These are phyloP conservation scores for Vanessa atalanta DNA, from an alignment of 1,140 invertebrate species.

Conservation along the genomic window DNA sequence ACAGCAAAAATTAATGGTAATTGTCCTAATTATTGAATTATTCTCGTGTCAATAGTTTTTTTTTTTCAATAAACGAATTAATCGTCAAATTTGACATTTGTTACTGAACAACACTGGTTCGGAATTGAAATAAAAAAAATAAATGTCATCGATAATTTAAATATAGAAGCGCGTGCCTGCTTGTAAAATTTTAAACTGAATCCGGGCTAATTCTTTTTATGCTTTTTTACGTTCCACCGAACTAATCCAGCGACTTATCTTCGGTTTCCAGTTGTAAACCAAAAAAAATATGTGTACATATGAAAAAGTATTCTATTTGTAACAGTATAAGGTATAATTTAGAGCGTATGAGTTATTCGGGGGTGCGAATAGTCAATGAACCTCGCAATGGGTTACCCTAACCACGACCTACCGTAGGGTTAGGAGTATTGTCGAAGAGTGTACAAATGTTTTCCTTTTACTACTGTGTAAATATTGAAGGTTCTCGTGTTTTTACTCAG, in stretches of 20 bases:
- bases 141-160: not conserved
- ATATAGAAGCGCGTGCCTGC: slow-evolving; percentile 13
- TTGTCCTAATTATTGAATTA: not conserved
- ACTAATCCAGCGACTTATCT: slow-evolving; percentile 72
- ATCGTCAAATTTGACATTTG: not conserved
- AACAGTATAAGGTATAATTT: slow-evolving; percentile 39
- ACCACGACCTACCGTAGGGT: slow-evolving; percentile 72
- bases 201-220: slow-evolving; percentile 60
- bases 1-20: not conserved
- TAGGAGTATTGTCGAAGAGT: slow-evolving; percentile 45
- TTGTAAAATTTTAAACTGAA: slow-evolving; percentile 52
- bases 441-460: slow-evolving; percentile 24
- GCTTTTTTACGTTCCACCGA: slow-evolving; percentile 58
- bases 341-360: slow-evolving; percentile 18
- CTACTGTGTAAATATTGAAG: not conserved
- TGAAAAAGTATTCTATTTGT: slow-evolving; percentile 41
- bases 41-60: not conserved
- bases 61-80: not conserved
- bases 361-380: slow-evolving; percentile 64
- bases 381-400: slow-evolving; percentile 50
- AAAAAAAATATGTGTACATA: slow-evolving; percentile 21
- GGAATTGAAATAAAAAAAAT: not conserved
- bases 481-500: too few relatives aligned
- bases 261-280: slow-evolving; percentile 56
- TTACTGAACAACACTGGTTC: not conserved